Evolutionary conservation across 2,797 vertebrate species (phyloP), one percentile per base, ranked within the genome.

Genomic region (Parauchenoglanis ngamensis): DNA sequence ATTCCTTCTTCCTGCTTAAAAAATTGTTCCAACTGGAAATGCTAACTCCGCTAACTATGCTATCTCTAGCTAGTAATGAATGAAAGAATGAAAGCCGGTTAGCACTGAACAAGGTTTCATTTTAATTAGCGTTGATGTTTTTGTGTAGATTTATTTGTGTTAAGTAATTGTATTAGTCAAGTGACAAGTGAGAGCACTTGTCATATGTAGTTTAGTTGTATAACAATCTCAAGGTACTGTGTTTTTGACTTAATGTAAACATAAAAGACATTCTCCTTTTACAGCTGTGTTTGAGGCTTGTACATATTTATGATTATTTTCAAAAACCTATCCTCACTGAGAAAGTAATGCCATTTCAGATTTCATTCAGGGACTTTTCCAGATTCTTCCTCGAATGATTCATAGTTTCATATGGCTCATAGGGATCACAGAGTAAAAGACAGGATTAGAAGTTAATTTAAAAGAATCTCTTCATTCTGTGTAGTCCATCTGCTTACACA

Each of bases 401-500:
- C 67, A 72, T 31, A 35, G 12, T 72, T 70, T 72, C 40, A 44
- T 49, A 49, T 19, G 79, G 40, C 52, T 72, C 49, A 57, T n/a
- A 84, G 31, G 13, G 31, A 46, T 59, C n/a, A 54, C 54, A 59
- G 49, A 68, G 7, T 28, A 68, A 40, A 19, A 86, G 73, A 63
- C 84, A 65, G 59, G 57, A 78, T 77, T 78, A 77, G 25, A 67
- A 67, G 3, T 35, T 77, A 67, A 78, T 54, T 46, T n/a, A 63
- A 63, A 17, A 81, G 8, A 63, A 49, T 49, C 21, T n/a, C 49
- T 11, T 86, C 17, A n/a, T 70, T 86, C 13, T 67, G 56, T 40
- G 67, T 79, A 56, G 46, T 68, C 85, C 76, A 68, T 68, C 85
- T 79, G 46, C 52, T 79, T 35, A n/a, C 4, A 52, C 46, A 61